Evolutionary conservation across 2,888 invertebrate genomes (phyloP).

Genomic region (Palloptera scutellata): DNA sequence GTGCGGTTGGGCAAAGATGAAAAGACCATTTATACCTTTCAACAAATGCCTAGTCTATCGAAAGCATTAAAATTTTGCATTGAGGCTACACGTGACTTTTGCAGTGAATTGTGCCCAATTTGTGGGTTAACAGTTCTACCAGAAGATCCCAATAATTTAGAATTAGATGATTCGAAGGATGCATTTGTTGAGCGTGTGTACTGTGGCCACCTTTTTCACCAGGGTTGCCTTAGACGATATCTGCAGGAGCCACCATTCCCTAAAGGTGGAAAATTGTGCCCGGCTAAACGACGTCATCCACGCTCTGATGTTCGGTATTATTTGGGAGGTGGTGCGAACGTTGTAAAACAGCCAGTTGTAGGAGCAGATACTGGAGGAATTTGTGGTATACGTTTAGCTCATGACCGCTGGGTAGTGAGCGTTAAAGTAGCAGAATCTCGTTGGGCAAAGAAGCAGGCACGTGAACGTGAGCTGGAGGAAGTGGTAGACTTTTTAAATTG

Average conservation of each 20-base stretch:
- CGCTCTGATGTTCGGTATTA: conserved; percentile 60
- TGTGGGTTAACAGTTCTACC: conserved; percentile 72
- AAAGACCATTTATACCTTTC: conserved; percentile 67
- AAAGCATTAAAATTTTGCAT: conserved; percentile 70
- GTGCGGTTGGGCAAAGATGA: conserved; percentile 65
- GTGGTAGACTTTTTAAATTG: conserved; percentile 76
- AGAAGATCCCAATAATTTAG: conserved; percentile 66
- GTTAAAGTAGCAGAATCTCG: conserved; percentile 76
- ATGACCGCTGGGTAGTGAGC: conserved; percentile 76
- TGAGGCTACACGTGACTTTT: conserved; percentile 70
- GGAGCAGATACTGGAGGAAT: conserved; percentile 42
- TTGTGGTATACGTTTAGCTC: conserved; percentile 73
- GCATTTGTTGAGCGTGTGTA: conserved; percentile 74
- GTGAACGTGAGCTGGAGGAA: conserved; percentile 76
- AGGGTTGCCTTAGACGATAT: conserved; percentile 72
- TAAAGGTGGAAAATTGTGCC: conserved; percentile 76
- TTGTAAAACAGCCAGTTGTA: conserved; percentile 30
- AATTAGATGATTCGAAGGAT: conserved; percentile 69
- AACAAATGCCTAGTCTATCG: conserved; percentile 70
- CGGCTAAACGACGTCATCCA: conserved; percentile 61
- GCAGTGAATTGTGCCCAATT: conserved; percentile 71
- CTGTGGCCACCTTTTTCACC: conserved; percentile 78
- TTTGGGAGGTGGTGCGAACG: conserved; percentile 42
- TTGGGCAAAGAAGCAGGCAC: conserved; percentile 81
- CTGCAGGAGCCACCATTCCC: conserved; percentile 78